Base-by-base conservation (phyloP, 2,113 vertebrate species). In the Callorhinus ursinus region DNA sequence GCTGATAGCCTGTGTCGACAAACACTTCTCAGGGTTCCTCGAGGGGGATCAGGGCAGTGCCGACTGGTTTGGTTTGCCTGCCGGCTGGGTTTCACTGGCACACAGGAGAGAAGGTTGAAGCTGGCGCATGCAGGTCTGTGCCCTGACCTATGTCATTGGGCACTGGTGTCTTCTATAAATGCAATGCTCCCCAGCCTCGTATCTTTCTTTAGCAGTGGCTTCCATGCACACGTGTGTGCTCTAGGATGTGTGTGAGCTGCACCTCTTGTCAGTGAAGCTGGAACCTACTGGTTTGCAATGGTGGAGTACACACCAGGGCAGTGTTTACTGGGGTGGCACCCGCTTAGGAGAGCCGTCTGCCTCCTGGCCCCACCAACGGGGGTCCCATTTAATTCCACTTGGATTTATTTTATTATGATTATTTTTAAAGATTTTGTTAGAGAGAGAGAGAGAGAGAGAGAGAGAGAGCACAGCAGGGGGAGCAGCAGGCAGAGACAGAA, bases 21-120 rank as follows among this genome's bases (percentile, higher is more conserved):
- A 31, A 57, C 1, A 26, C 19, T 42, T 69, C 36, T 18, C 2
- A 0, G 15, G 28, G 18, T 11, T n/a, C 2, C 59, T 72, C 0
- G 0, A 3, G 7, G 33, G 26, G 5, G 4, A 36, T 24, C 49
- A 26, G 79, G 33, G 26, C n/a, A 16, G 18, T 31, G 49, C 49
- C 4, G 2, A 7, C 0, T 0, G 11, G 36, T 33, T 81, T 39
- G 8, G 1, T 19, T 71, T 15, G n/a, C 42, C 82, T 61, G 18
- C 9, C 22, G 22, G 74, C 42, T 61, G 76, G 18, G 18, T 7
- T 36, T 77, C n/a, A 46, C 1, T 26, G 18, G 22, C 55, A 5
- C 1, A 2, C 55, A 42, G 53, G 79, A 74, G 36, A 53, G 46
- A 46, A 18, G 76, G 49, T 57, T 51, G 21, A 71, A 51, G 28